Conservation (phyloP, 2,797 vertebrate genomes). For the Momotus momota region DNA sequence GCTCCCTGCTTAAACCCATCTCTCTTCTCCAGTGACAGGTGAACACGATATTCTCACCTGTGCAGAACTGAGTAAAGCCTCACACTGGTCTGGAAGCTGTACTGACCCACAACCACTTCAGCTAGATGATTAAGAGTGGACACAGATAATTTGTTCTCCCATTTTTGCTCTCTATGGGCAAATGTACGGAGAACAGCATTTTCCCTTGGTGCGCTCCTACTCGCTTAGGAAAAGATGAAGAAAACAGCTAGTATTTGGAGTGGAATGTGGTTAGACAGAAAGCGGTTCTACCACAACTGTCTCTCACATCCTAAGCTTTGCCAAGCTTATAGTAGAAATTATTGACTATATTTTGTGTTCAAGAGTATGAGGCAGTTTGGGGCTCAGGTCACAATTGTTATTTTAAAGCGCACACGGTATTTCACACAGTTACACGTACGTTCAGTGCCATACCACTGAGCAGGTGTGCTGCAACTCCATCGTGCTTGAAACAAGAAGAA, state of each 20-base stretch:
- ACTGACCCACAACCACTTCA: not conserved
- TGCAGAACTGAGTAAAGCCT: not conserved
- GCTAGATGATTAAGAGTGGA: not conserved
- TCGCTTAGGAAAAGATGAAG: not conserved
- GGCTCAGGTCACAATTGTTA: not conserved
- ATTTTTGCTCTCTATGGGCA: not conserved
- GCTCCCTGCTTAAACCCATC: not conserved
- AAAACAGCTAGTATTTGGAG: not conserved
- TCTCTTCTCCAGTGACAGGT: not conserved
- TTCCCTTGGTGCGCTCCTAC: not conserved
- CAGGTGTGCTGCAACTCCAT: not conserved
- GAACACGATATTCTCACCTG: not conserved
- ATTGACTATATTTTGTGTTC: not conserved
- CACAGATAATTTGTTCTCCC: not conserved
- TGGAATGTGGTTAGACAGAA: not conserved
- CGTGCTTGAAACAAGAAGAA: not conserved
- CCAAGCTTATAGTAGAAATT: not conserved
- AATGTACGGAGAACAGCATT: not conserved
- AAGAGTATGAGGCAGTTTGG: not conserved
- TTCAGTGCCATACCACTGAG: not conserved
- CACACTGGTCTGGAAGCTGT: not conserved
- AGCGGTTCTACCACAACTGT: not conserved
- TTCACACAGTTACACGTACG: accelerated
- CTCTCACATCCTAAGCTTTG: not conserved
- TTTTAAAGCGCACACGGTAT: not conserved